These are phyloP conservation scores for Poecilia gillii DNA, from an alignment of 2,797 vertebrate species.

Conservation along the genomic window DNA sequence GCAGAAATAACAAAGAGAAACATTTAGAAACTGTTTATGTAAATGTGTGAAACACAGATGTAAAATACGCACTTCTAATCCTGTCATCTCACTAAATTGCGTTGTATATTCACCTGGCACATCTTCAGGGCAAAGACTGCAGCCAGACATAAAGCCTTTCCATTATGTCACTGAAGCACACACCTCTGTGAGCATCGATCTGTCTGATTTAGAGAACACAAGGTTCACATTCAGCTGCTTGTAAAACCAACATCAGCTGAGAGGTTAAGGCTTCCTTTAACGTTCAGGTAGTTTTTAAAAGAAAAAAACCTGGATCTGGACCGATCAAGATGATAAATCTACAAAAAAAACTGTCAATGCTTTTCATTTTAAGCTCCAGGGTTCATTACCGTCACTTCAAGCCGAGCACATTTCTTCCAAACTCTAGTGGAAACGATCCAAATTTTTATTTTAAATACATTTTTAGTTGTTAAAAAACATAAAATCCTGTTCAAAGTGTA, in stretches of 20 bases:
- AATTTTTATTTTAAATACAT: not conserved
- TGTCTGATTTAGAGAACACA: slow-evolving; percentile 9
- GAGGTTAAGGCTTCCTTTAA: not conserved
- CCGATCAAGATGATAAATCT: not conserved
- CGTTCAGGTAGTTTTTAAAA: not conserved
- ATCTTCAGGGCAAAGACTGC: not conserved
- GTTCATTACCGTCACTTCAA: not conserved
- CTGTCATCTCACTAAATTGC: not conserved
- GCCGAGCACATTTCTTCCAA: not conserved
- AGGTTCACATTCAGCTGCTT: not conserved
- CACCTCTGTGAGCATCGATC: slow-evolving; percentile 1
- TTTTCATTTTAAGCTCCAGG: not conserved
- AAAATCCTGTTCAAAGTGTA: not conserved
- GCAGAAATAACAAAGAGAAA: not conserved
- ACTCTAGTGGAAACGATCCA: not conserved
- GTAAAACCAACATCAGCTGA: not conserved
- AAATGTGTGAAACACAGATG: not conserved
- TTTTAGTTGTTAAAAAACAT: not conserved
- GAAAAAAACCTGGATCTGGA: not conserved
- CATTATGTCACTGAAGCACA: not conserved
- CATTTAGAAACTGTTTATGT: not conserved
- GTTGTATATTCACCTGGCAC: not conserved
- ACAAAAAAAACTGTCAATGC: not conserved
- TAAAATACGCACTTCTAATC: not conserved
- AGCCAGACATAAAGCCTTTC: slow-evolving; percentile 12